phyloP scores from a whole-genome alignment of 2,888 invertebrate species.

The Archaeoteleia sp. region DNA sequence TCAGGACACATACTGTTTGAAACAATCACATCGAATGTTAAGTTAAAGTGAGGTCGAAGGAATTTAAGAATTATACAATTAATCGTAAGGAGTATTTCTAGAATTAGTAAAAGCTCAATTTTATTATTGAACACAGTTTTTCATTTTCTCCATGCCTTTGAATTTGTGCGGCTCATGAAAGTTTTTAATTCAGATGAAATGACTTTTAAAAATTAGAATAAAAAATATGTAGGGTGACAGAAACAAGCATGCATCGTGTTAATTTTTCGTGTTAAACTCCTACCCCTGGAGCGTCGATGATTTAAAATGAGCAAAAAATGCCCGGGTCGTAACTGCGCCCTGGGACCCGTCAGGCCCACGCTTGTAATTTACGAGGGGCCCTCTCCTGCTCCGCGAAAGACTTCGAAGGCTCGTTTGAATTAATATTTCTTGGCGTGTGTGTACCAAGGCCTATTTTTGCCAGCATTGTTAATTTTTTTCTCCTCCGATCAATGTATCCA shows the following conservation, averaged over 20 bases:
- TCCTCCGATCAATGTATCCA: slow-evolving; percentile 6
- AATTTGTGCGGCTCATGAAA: too few species aligned
- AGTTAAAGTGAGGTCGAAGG: too few species aligned
- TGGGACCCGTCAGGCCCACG: slow-evolving; percentile 25
- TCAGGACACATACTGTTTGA: too few species aligned
- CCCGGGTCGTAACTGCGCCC: slow-evolving; percentile 13
- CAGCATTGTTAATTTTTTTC: too few species aligned
- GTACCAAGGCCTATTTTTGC: neutral
- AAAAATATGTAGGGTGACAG: slow-evolving; percentile 38
- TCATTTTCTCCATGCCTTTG: too few species aligned
- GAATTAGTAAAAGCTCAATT: too few species aligned
- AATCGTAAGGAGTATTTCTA: too few species aligned
- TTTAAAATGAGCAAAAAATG: slow-evolving; percentile 38
- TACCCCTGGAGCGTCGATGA: slow-evolving; percentile 42
- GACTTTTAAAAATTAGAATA: slow-evolving; percentile 19
- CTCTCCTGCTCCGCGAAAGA: slow-evolving; percentile 13
- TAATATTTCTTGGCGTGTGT: slow-evolving; percentile 38
- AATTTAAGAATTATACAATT: too few species aligned
- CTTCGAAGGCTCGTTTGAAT: slow-evolving; percentile 30
- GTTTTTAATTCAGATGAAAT: too few species aligned
- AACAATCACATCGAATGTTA: too few species aligned
- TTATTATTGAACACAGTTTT: too few species aligned
- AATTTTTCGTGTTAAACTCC: slow-evolving; percentile 44
- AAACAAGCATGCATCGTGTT: slow-evolving; percentile 40
- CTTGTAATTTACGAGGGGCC: slow-evolving; percentile 45